Evolutionary conservation across 2,113 vertebrate genomes (phyloP).

Genomic region (human (Homo sapiens)): GRCh38 chr9:80615001-80615500

Average conservation of each 20-base stretch:
- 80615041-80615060: neutral
- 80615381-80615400: neutral
- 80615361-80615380: neutral
- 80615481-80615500: neutral
- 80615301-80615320: too few relatives aligned
- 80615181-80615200: neutral
- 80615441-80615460: neutral
- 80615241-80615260: constrained; percentile 26
- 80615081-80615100: neutral
- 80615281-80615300: neutral
- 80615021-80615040: neutral
- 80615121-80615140: neutral
- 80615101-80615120: neutral
- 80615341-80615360: neutral
- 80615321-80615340: neutral
- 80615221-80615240: neutral
- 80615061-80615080: neutral
- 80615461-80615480: constrained; percentile 19
- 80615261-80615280: neutral
- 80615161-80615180: neutral
- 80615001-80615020: neutral
- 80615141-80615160: constrained; percentile 6
- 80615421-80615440: neutral
- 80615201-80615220: neutral
- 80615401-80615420: neutral